Conservation (phyloP, 2,888 invertebrate genomes). For the Tachystola acroxantha region DNA sequence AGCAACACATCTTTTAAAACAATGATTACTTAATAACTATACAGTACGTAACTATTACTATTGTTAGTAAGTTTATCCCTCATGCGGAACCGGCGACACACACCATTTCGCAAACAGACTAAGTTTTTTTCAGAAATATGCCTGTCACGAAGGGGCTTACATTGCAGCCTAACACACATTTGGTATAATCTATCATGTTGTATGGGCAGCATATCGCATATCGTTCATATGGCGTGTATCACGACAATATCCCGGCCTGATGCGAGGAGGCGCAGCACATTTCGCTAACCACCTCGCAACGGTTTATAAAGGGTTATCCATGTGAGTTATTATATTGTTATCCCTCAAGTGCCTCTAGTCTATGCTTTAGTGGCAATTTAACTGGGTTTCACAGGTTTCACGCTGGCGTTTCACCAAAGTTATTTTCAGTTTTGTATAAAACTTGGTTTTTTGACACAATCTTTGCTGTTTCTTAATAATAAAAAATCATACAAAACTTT, state of each 20-base stretch:
- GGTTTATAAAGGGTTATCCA: conserved; percentile 51
- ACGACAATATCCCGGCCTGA: conserved; percentile 31
- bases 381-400: background rate
- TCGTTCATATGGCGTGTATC: conserved; percentile 48
- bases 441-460: no score
- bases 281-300: conserved; percentile 33
- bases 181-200: conserved; percentile 10
- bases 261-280: conserved; percentile 32
- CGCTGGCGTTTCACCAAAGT: no score
- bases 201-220: conserved; percentile 29
- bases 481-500: no score
- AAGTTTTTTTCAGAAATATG: background rate
- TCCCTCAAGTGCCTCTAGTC: conserved; percentile 10
- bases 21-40: no score
- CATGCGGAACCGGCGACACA: no score
- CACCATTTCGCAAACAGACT: no score
- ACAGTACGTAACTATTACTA: no score
- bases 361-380: conserved; percentile 2
- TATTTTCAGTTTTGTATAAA: no score
- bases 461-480: no score
- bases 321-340: conserved; percentile 49
- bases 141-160: background rate
- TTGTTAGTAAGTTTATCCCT: no score
- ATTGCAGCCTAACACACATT: conserved; percentile 5
- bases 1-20: no score